Base-by-base conservation (phyloP, 2,113 vertebrate genomes). In the Dipodomys ordii region DNA sequence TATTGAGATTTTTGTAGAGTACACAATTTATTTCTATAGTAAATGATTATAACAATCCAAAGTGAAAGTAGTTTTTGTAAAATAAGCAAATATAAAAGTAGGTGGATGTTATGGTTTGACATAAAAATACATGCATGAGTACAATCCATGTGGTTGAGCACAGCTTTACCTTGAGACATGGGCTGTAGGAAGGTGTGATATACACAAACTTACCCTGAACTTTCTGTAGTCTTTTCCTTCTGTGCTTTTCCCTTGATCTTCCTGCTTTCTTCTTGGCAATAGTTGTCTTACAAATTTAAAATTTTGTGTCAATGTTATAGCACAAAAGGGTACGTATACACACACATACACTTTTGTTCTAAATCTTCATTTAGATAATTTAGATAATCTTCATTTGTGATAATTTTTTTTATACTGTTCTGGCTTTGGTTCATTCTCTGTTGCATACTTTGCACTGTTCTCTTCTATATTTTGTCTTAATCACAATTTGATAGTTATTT, bases 401-500 rank as follows among this genome's bases (percentile, higher is more conserved):
- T 2, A 0, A 2, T n/a, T 39, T 39, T 49, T 2, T 28, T 78
- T 3, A 4, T 68, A 46, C 2, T 62, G 46, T 39, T 15, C 25
- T n/a, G 4, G 27, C 71, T 28, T 86, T 13, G 15, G 7, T 35
- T 2, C 3, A 77, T 11, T 62, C 1, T 2, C 11, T 0, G 0
- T 49, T 27, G 30, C 18, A 85, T 13, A 15, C 39, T 88, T 83
- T 65, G 35, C 1, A 16, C 1, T 2, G 57, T 53, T 87, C 22
- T 35, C 12, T 81, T 25, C 12, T 35, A 10, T 64, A 32, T 77
- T 18, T 92, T 74, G 32, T 73, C 13, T 20, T n/a, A 18, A 27
- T 88, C 73, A 64, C 9, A 83, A 87, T 76, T 74, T 62, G 83
- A 30, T 87, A 32, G 27, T 32, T 83, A 30, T 83, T 65, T 94